phyloP scores from a whole-genome alignment of 2,113 vertebrate genomes.

The Hyaena hyaena region DNA sequence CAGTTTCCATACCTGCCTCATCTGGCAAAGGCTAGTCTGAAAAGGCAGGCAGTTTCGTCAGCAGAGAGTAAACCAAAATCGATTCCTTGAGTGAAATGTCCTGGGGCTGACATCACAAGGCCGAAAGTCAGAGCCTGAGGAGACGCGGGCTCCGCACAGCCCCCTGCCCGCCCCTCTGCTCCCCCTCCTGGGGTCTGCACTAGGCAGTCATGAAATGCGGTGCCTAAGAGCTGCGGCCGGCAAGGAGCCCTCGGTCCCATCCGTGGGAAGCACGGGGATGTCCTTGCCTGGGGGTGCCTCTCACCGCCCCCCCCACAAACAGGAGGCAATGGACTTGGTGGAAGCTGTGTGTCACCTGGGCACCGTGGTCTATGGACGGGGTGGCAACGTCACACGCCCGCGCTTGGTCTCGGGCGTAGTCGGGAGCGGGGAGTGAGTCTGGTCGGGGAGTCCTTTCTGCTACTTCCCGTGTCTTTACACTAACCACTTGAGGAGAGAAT shows the following conservation, averaged over 20 bases:
- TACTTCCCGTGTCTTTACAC: neutral
- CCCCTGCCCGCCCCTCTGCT: rapidly evolving
- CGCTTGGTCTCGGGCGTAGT: neutral
- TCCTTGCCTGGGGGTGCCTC: neutral
- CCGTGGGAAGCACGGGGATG: neutral
- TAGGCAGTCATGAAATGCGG: neutral
- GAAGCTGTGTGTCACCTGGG: neutral
- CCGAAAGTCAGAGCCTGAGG: neutral
- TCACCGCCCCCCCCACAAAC: rapidly evolving
- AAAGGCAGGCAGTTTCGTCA: neutral
- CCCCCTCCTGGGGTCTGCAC: neutral
- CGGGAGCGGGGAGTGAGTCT: neutral
- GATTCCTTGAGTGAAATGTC: neutral
- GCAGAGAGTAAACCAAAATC: neutral
- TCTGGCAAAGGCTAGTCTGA: rapidly evolving
- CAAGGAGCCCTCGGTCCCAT: neutral
- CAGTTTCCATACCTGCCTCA: neutral
- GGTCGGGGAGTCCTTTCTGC: neutral
- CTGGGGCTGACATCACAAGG: neutral
- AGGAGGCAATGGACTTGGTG: rapidly evolving
- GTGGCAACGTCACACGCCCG: neutral
- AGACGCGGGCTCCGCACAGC: rapidly evolving
- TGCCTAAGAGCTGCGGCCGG: rapidly evolving
- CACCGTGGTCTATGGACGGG: rapidly evolving
- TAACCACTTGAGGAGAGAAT: constrained; percentile 69